A percentile compares a stretch with the other conserved stretches of the same genome.
phyloP scores from a whole-genome alignment of 2,888 invertebrate genomes.

The Thymelicus lineola region DNA sequence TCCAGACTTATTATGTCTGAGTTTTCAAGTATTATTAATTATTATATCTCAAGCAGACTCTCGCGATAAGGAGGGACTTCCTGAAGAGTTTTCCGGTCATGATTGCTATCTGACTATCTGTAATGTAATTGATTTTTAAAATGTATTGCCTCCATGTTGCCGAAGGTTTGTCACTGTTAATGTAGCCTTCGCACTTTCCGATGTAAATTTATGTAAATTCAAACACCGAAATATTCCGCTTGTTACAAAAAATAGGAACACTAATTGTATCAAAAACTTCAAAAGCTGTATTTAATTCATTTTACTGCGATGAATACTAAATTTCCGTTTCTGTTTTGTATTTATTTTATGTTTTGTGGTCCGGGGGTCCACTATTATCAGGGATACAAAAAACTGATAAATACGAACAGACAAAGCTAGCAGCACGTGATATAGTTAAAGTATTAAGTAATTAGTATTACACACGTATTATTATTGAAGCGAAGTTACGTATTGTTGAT shows the following conservation, averaged over 20 bases:
- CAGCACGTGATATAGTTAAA: background rate
- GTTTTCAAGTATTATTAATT: too few relatives aligned
- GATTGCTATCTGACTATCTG: too few relatives aligned
- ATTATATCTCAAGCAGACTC: too few relatives aligned
- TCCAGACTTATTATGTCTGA: too few relatives aligned
- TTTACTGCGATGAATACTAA: background rate
- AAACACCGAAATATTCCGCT: background rate
- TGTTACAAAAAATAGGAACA: slow-evolving; percentile 8
- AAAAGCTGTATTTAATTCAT: background rate
- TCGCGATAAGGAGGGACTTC: background rate
- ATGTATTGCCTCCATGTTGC: too few relatives aligned
- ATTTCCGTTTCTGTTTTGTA: background rate
- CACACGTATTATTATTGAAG: background rate
- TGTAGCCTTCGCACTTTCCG: background rate
- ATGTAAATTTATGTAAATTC: slow-evolving; percentile 27
- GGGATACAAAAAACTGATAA: background rate
- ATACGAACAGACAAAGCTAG: background rate
- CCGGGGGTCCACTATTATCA: too few relatives aligned
- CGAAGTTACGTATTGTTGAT: too few relatives aligned
- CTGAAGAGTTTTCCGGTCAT: background rate
- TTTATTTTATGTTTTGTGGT: too few relatives aligned
- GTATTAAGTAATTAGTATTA: background rate
- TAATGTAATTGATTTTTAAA: too few relatives aligned
- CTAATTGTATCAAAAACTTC: background rate
- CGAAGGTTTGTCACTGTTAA: background rate